Evolutionary conservation across 2,113 vertebrate species (phyloP).

Genomic region (Cyanistes caeruleus): DNA sequence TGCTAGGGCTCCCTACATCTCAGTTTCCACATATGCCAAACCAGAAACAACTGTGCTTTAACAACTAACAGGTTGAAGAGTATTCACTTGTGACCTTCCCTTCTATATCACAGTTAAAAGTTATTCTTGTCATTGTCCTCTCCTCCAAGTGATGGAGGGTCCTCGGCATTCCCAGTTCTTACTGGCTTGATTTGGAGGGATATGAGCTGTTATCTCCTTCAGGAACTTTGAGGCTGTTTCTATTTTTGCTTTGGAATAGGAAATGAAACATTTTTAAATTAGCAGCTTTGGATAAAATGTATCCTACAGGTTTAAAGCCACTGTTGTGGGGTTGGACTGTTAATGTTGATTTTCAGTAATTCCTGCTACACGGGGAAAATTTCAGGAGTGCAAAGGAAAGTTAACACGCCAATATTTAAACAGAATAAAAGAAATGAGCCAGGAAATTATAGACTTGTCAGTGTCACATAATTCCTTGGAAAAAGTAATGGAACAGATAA

Average conservation of each 20-base stretch:
- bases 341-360: background rate
- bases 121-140: background rate
- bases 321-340: background rate
- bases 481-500: background rate
- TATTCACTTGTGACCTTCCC: background rate
- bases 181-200: background rate
- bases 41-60: background rate
- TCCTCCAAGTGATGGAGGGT: background rate
- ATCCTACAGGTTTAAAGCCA: background rate
- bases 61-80: background rate
- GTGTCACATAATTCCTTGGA: background rate
- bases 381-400: background rate
- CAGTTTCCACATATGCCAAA: background rate
- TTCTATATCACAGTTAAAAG: background rate
- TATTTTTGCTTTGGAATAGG: background rate
- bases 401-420: background rate
- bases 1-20: background rate
- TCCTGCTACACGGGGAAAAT: background rate
- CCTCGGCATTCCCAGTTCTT: background rate
- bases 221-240: background rate
- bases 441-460: background rate
- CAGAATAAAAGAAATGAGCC: background rate
- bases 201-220: background rate
- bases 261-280: background rate
- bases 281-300: background rate